phyloP scores from a whole-genome alignment of 1,140 invertebrate species.

The Drosophila murphyi region DNA sequence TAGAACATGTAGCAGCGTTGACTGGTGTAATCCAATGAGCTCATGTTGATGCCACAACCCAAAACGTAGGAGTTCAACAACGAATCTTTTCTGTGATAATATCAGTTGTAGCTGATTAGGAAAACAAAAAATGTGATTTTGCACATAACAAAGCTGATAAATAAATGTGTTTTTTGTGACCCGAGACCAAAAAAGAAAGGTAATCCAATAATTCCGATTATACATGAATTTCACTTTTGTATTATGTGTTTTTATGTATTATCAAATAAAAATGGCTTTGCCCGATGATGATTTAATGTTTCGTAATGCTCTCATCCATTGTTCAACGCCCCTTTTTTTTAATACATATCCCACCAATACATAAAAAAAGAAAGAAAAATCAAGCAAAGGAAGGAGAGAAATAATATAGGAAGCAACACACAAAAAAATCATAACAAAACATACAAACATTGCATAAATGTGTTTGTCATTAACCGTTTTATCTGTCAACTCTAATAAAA shows the following conservation, averaged over 20 bases:
- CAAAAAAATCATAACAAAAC: conserved; percentile 32
- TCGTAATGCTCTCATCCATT: neutral
- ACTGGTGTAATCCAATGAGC: conserved; percentile 17
- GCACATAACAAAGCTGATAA: neutral
- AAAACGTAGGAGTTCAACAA: neutral
- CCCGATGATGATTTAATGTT: conserved; percentile 8
- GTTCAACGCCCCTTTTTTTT: conserved; percentile 7
- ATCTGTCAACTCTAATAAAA: conserved; percentile 41
- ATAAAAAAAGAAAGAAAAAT: neutral
- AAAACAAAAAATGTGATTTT: neutral
- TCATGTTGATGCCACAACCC: neutral
- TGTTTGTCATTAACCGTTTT: conserved; percentile 60
- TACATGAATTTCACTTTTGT: neutral
- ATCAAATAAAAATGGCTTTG: conserved; percentile 9
- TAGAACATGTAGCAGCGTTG: neutral
- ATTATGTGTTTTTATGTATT: neutral
- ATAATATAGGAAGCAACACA: neutral
- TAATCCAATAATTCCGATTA: conserved; percentile 1
- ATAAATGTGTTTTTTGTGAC: too few relatives aligned
- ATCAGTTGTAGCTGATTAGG: conserved; percentile 1
- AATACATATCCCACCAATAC: neutral
- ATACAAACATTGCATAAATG: conserved; percentile 31
- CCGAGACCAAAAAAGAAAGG: neutral
- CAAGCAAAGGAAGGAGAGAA: neutral
- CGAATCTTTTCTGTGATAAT: neutral